phyloP scores from a whole-genome alignment of 2,888 invertebrate species.

The Phengaris alcon region DNA sequence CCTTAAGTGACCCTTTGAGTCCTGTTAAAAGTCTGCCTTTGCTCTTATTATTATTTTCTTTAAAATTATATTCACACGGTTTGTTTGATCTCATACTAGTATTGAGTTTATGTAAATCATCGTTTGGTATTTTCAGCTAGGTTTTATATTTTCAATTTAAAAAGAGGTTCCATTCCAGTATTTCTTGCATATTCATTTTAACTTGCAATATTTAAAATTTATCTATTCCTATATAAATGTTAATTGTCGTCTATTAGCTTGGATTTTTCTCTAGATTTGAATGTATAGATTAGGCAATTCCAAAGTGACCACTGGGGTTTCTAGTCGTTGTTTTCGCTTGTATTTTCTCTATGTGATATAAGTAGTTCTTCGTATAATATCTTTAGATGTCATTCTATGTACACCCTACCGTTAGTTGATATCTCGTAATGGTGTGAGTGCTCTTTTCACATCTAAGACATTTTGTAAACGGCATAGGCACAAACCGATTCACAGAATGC shows the following conservation, averaged over 20 bases:
- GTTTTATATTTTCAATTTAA: background rate
- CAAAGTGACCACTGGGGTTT: constrained; percentile 5
- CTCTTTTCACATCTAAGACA: constrained; percentile 3
- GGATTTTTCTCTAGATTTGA: constrained; percentile 10
- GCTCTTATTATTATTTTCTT: background rate
- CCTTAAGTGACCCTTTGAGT: background rate
- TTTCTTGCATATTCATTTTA: background rate
- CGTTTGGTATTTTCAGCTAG: background rate
- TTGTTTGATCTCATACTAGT: background rate
- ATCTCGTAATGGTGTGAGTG: constrained; percentile 10
- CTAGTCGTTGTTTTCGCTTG: constrained; percentile 19
- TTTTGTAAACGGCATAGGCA: background rate
- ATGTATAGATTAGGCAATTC: constrained; percentile 18
- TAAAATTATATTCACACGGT: background rate
- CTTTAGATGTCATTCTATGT: constrained; percentile 13
- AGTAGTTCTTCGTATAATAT: constrained; percentile 11
- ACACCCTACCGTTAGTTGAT: background rate
- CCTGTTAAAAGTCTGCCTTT: background rate
- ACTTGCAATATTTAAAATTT: background rate
- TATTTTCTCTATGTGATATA: constrained; percentile 23
- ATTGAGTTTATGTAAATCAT: background rate
- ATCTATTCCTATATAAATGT: constrained; percentile 23
- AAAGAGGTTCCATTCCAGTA: constrained; percentile 2
- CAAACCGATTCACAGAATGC: background rate
- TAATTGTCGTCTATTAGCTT: constrained; percentile 19